Conservation (phyloP, 2,113 vertebrate species). For the Lethenteron camtschaticum region DNA sequence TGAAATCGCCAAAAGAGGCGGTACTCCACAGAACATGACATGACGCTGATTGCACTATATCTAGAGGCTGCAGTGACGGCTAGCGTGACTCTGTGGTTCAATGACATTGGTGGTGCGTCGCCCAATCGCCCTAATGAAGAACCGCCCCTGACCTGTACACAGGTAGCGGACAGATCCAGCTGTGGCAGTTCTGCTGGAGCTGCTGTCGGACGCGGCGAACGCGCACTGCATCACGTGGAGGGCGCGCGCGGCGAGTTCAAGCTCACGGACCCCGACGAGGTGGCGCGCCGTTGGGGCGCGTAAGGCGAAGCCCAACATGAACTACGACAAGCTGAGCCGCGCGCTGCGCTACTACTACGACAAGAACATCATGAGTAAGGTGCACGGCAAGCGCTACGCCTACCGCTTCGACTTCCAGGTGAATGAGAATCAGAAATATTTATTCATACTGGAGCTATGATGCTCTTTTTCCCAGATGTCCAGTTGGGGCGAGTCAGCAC, state of each 20-base stretch:
- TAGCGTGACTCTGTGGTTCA: too few relatives aligned
- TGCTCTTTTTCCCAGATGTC: too few relatives aligned
- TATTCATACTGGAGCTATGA: too few relatives aligned
- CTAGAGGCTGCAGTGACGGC: too few relatives aligned
- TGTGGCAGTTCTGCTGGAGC: slow-evolving; percentile 92
- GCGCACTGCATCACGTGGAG: slow-evolving; percentile 80
- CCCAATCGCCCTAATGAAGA: too few relatives aligned
- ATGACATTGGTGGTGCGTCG: too few relatives aligned
- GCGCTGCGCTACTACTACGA: slow-evolving; percentile 96
- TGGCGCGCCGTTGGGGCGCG: slow-evolving; percentile 86
- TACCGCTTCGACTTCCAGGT: slow-evolving; percentile 89
- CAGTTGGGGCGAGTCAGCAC: too few relatives aligned
- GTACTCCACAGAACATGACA: too few relatives aligned
- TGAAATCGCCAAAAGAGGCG: too few relatives aligned
- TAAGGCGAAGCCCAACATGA: slow-evolving; percentile 99
- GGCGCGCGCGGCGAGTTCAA: slow-evolving; percentile 92
- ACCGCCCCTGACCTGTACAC: too few relatives aligned
- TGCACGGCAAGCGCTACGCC: slow-evolving; percentile 87
- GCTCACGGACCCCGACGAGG: slow-evolving; percentile 82
- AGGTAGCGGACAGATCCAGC: slow-evolving; percentile 95
- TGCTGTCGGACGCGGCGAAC: slow-evolving; percentile 67
- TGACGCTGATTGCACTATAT: too few relatives aligned
- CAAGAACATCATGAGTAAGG: slow-evolving; percentile 99
- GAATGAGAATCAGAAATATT: too few relatives aligned
- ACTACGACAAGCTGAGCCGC: slow-evolving; percentile 93